phyloP scores from a whole-genome alignment of 2,888 invertebrate genomes.

The Limnephilus lunatus region DNA sequence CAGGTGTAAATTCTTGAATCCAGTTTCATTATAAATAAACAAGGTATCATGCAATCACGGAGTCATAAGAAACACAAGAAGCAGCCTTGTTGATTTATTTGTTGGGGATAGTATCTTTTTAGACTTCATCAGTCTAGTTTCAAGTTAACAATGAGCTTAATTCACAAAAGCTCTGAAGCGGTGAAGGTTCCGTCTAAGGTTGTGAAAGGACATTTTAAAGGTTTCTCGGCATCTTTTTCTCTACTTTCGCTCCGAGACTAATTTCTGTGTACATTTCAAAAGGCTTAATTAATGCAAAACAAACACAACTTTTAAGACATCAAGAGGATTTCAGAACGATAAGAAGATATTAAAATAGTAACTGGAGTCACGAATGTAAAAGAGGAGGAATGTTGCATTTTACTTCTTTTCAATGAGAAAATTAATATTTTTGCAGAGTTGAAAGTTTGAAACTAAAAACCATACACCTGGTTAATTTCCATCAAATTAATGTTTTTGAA shows the following conservation, averaged over 20 bases:
- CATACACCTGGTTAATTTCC: neutral
- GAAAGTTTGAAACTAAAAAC: neutral
- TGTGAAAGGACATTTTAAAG: conserved; percentile 43
- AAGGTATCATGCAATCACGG: neutral
- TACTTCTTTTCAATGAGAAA: neutral
- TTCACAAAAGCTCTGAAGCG: conserved; percentile 55
- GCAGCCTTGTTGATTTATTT: neutral
- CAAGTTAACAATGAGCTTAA: conserved; percentile 59
- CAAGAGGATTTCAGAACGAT: neutral
- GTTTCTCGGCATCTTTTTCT: conserved; percentile 52
- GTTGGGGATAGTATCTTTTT: neutral
- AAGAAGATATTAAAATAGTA: neutral
- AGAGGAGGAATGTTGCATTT: neutral
- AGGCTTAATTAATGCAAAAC: conserved; percentile 51
- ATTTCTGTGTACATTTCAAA: conserved; percentile 53
- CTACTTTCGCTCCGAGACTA: conserved; percentile 46
- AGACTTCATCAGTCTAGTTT: conserved; percentile 38
- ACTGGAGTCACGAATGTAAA: neutral
- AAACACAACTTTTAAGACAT: neutral
- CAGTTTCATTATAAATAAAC: neutral
- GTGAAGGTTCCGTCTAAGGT: conserved; percentile 12
- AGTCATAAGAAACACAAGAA: neutral
- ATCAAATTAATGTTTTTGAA: too few relatives aligned
- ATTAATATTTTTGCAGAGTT: neutral
- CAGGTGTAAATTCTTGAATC: neutral